Base-by-base conservation (phyloP, 1,140 invertebrate species). In the Dufourea novaeangliae region DNA sequence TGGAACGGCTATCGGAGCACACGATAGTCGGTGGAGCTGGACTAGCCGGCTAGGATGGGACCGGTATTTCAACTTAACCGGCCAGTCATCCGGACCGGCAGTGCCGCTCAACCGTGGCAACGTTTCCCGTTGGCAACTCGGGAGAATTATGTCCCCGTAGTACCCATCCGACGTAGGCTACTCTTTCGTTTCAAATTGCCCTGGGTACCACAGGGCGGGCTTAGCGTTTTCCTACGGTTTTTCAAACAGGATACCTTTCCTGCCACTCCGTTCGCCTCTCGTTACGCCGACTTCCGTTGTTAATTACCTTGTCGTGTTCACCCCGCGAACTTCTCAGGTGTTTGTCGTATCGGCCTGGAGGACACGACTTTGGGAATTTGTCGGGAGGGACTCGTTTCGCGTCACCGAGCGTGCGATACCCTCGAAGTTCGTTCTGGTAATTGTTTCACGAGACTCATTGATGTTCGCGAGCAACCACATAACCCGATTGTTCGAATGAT, bases 21-120 rank as follows among this genome's bases (percentile, higher is more conserved):
- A n/a, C 54, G 70, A 72, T 79, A 70, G 78, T 75, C 11, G 81
- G 54, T 14, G 81, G 54, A 57, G 75, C 72, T 79, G 77, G 80
- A 69, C 82, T 79, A 84, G 84, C 82, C 80, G 74, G 27, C 74
- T 80, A 78, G 77, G 84, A 88, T 88, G 86, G 81, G 88, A 91
- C 90, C 88, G 89, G 89, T 90, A 90, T 91, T 88, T 89, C 86
- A 87, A 88, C 88, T 89, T 79, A 84, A 77, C 85, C 80, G 66
- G 85, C 75, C 80, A 72, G 83, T 83, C 85, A 82, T 86, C 80
- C 84, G 78, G 63, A 74, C 79, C 80, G 63, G 63, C 90, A 91
- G 90, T 89, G 89, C 86, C 75, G 84, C 90, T 91, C 89, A 91
- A 85, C 78, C 71, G 77, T 74, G 71, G 61, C 70, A 59, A 67